Conservation (phyloP, 2,797 vertebrate species). For the Fundulus diaphanus region DNA sequence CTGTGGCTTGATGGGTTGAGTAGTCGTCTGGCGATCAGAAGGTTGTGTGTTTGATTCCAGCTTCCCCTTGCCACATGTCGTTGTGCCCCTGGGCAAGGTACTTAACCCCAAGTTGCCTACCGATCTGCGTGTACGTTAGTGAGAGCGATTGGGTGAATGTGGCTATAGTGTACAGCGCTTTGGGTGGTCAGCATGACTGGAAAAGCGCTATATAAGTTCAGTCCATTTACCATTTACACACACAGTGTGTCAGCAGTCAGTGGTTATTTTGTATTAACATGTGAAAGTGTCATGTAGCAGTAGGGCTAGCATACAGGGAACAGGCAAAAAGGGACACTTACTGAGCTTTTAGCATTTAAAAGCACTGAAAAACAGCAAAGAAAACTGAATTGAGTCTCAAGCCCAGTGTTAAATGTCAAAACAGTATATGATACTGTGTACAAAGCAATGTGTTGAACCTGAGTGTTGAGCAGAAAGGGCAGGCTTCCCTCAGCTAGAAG, state of each 20-base stretch:
- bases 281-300: neutral
- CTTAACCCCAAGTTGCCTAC: too few species aligned
- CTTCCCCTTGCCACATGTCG: too few species aligned
- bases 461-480: conserved; percentile 7
- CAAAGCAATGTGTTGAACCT: conserved; percentile 17
- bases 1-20: too few species aligned
- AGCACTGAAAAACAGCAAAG: neutral
- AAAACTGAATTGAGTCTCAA: neutral
- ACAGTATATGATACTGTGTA: neutral
- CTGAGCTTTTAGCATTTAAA: neutral
- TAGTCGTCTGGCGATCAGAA: too few species aligned
- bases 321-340: neutral
- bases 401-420: neutral
- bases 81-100: too few species aligned
- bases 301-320: neutral
- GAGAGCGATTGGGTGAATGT: too few species aligned
- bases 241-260: neutral
- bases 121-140: too few species aligned
- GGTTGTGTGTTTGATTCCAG: too few species aligned
- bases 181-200: too few species aligned
- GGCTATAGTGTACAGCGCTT: too few species aligned
- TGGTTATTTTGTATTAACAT: neutral
- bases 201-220: too few species aligned
- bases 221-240: too few species aligned
- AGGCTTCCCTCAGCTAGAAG: neutral